A percentile compares a stretch with the other conserved stretches of the same genome.
phyloP scores from a whole-genome alignment of 2,113 vertebrate genomes.

The Alethe diademata region DNA sequence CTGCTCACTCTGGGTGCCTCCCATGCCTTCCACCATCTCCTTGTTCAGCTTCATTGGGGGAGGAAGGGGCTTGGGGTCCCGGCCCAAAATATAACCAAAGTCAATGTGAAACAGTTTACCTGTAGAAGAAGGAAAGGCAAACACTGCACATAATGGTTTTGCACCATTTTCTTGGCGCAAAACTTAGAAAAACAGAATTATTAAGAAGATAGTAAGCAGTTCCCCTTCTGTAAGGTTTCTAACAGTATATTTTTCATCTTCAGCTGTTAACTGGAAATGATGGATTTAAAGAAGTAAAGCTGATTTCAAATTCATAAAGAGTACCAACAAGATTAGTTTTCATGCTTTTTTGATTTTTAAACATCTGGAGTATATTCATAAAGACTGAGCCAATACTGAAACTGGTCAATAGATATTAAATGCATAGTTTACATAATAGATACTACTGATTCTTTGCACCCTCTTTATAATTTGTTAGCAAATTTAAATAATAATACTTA shows the following conservation, averaged over 20 bases:
- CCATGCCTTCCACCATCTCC: conserved; percentile 99
- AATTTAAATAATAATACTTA: neutral
- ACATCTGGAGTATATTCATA: neutral
- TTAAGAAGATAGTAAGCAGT: neutral
- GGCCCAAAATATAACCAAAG: conserved; percentile 97
- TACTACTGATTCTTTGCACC: neutral
- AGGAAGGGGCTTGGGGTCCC: conserved; percentile 95
- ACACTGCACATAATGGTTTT: neutral
- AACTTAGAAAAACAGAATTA: neutral
- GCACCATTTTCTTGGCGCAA: neutral
- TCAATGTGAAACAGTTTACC: conserved; percentile 99
- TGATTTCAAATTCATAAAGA: neutral
- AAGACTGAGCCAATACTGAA: neutral
- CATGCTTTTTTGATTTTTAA: neutral
- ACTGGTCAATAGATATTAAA: neutral
- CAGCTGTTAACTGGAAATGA: neutral
- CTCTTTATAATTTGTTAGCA: neutral
- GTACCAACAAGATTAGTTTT: neutral
- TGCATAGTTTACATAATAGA: neutral
- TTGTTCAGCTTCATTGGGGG: conserved; percentile 99
- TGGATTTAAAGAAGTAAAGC: neutral
- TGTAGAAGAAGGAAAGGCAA: conserved; percentile 43
- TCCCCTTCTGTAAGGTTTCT: neutral
- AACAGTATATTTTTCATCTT: neutral
- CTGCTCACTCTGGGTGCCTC: conserved; percentile 96